Conservation (phyloP, 2,888 invertebrate species). For the Allophyes oxyacanthae region DNA sequence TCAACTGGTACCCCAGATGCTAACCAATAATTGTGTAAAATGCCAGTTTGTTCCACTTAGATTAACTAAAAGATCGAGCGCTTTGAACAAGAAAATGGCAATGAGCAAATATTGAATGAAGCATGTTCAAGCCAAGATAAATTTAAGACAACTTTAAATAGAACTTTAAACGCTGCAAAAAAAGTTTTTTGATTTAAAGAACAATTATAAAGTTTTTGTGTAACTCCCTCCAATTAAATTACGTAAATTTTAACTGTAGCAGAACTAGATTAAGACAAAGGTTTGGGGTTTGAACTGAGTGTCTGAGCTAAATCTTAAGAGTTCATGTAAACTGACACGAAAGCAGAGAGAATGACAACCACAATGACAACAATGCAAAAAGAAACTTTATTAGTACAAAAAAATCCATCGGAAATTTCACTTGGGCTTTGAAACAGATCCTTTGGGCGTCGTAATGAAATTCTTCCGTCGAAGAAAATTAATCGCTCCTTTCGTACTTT, state of each 20-base stretch:
- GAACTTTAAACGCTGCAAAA: constrained; percentile 6
- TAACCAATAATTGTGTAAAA: neutral
- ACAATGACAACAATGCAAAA: constrained; percentile 25
- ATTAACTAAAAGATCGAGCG: neutral
- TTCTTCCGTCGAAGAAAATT: constrained; percentile 61
- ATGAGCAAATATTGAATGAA: constrained; percentile 14
- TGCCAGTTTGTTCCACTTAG: neutral
- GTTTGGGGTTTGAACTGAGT: neutral
- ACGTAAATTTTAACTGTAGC: constrained; percentile 23
- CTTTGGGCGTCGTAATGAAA: constrained; percentile 59
- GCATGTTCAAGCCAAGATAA: neutral
- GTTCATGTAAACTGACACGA: constrained; percentile 16
- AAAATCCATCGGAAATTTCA: constrained; percentile 35
- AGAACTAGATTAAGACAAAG: constrained; percentile 11
- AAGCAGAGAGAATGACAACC: constrained; percentile 14
- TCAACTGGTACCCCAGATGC: neutral
- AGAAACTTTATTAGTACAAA: constrained; percentile 24
- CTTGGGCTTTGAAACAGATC: constrained; percentile 47
- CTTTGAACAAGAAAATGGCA: constrained; percentile 7
- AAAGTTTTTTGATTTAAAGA: constrained; percentile 61
- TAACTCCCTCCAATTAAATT: constrained; percentile 47
- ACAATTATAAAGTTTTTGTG: constrained; percentile 28
- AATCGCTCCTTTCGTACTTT: constrained; percentile 50
- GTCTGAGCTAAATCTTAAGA: neutral
- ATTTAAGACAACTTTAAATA: constrained; percentile 10